Base-by-base conservation (phyloP, 2,113 vertebrate species). In the Cyanoderma ruficeps region DNA sequence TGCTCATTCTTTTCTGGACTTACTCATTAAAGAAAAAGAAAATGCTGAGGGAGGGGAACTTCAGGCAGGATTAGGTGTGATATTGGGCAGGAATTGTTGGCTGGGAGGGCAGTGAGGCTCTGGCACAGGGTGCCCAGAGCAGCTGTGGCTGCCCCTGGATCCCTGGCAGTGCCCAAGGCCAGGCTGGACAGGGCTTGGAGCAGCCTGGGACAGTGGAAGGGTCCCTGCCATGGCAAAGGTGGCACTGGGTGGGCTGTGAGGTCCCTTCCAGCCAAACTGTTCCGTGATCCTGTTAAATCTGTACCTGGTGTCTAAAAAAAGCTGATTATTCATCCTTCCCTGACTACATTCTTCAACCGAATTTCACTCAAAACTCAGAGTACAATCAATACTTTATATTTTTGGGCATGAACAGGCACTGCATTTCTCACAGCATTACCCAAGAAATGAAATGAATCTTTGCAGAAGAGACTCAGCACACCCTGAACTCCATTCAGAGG, bases 161-260 rank as follows among this genome's bases (percentile, higher is more conserved):
- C 87, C 70, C 70, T 83, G 87, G 53, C 7, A 89, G 61, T 76
- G 70, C 0, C 53, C 70, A 21, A 89, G 78, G 60, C 53, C 70
- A 68, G 46, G 70, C 2, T 89, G 78, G 75, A 15, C 1, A 6
- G 57, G 42, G 35, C 6, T 71, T 1, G 85, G 70, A 83, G 39
- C 55, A 61, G 0, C n/a, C 61, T 83, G 70, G 52, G 52, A 28
- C 9, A 14, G 37, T 65, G 86, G 46, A 0, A 75, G n/a, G 39
- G 87, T 76, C 70, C 78, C 78, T 82, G 69, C 53, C 39, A 27
- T 35, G 70, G 61, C 61, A 55, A 30, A 39, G n/a, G 3, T 61
- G 70, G 47, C 0, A 61, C 7, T 4, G 12, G 63, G 1, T 41
- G 79, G 0, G 21, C 2, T 76, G 11, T 33, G 0, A 33, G 25